phyloP scores from a whole-genome alignment of 2,113 vertebrate genomes.

The Hipposideros armiger region DNA sequence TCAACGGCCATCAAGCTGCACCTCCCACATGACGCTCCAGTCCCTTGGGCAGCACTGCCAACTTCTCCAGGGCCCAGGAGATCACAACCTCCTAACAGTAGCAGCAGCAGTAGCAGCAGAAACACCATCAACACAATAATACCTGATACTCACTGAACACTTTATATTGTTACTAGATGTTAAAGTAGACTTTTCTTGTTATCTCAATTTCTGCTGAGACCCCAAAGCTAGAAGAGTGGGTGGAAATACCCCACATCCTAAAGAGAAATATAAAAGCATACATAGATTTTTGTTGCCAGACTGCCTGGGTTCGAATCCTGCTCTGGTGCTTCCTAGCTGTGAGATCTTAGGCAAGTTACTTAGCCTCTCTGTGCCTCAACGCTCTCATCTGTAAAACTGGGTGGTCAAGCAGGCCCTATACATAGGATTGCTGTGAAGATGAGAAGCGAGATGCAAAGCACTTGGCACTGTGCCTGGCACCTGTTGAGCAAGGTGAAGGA shows the following conservation, averaged over 20 bases:
- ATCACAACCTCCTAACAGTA: background rate
- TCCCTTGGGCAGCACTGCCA: background rate
- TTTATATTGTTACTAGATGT: background rate
- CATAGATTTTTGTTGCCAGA: background rate
- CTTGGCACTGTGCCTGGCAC: background rate
- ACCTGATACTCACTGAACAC: background rate
- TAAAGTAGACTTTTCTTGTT: background rate
- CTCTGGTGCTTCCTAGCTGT: background rate
- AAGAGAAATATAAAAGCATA: background rate
- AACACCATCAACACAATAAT: background rate
- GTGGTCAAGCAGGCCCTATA: rapidly evolving
- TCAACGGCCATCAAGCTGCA: background rate
- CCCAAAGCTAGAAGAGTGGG: background rate
- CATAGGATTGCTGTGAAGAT: background rate
- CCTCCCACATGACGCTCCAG: too few relatives aligned
- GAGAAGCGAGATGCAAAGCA: rapidly evolving
- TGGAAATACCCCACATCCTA: background rate
- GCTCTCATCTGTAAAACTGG: background rate
- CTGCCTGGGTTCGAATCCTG: too few relatives aligned
- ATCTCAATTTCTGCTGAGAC: background rate
- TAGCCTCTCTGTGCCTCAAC: background rate
- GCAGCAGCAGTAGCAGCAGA: rapidly evolving
- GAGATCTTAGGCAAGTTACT: background rate
- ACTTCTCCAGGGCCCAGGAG: background rate
- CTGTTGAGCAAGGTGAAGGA: rapidly evolving